These are phyloP conservation scores for Leptinotarsa tumamoca DNA, from an alignment of 2,888 invertebrate species.

Conservation along the genomic window DNA sequence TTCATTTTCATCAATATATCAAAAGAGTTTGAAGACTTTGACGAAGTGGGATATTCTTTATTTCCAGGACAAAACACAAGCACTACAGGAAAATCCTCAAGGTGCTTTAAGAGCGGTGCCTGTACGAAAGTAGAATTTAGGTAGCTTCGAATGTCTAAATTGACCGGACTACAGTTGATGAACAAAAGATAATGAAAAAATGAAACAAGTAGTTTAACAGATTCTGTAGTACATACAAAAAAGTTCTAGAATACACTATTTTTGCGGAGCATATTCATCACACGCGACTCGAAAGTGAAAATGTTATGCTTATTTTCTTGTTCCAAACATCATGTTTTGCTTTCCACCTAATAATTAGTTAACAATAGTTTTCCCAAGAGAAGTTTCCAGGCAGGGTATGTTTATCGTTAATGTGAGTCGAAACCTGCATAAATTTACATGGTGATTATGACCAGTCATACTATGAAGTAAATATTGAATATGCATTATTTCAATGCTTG, in stretches of 20 bases:
- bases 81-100: no score
- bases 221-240: no score
- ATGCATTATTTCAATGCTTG: not conserved
- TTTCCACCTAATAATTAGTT: not conserved
- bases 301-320: not conserved
- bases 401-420: not conserved
- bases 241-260: no score
- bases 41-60: no score
- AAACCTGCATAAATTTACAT: slow-evolving; percentile 9
- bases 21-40: not conserved
- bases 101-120: no score
- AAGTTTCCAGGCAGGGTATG: not conserved
- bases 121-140: no score
- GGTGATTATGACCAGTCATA: not conserved
- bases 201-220: no score
- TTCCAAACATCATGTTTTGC: not conserved
- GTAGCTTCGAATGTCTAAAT: no score
- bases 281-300: not conserved
- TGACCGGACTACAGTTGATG: no score
- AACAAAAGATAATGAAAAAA: no score
- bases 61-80: no score
- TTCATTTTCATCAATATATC: not conserved
- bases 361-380: not conserved
- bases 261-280: no score
- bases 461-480: not conserved